These are phyloP conservation scores for Tachypleus tridentatus DNA, from an alignment of 1,140 invertebrate species.

Conservation along the genomic window DNA sequence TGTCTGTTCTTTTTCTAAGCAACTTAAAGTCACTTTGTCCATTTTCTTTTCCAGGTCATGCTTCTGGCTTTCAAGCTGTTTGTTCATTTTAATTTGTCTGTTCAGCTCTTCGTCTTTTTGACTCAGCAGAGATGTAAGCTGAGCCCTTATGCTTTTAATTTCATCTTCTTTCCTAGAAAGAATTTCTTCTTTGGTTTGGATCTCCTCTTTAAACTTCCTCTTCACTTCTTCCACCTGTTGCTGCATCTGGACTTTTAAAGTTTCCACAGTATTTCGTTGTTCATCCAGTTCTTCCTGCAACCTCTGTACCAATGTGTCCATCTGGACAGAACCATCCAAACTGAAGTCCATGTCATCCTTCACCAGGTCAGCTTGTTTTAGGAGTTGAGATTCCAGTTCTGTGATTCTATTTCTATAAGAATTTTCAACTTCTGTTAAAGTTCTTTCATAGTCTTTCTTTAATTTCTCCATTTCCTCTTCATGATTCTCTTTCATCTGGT, in stretches of 20 bases:
- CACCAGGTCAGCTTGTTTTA: not conserved
- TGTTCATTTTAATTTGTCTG: not conserved
- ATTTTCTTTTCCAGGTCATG: not conserved
- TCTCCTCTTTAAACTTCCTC: not conserved
- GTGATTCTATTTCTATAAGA: not conserved
- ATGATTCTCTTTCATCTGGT: slow-evolving; percentile 1
- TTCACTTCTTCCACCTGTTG: not conserved
- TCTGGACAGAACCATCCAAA: no score
- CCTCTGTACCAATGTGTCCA: no score
- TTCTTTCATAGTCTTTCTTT: not conserved
- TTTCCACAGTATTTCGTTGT: not conserved
- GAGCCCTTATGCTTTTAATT: not conserved
- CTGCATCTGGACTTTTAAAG: not conserved
- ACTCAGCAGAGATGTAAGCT: not conserved
- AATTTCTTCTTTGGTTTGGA: not conserved
- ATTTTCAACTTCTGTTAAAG: not conserved
- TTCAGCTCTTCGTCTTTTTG: not conserved
- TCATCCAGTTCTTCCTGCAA: no score
- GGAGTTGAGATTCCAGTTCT: slow-evolving; percentile 1
- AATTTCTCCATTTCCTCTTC: not conserved
- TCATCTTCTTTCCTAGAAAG: not conserved
- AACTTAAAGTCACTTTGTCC: not conserved
- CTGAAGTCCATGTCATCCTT: not conserved
- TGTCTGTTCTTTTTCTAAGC: no score
- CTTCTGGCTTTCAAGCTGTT: not conserved